Evolutionary conservation across 2,888 invertebrate genomes (phyloP), one percentile per base, ranked within the genome.

Genomic region (Drosophila ustulata): DNA sequence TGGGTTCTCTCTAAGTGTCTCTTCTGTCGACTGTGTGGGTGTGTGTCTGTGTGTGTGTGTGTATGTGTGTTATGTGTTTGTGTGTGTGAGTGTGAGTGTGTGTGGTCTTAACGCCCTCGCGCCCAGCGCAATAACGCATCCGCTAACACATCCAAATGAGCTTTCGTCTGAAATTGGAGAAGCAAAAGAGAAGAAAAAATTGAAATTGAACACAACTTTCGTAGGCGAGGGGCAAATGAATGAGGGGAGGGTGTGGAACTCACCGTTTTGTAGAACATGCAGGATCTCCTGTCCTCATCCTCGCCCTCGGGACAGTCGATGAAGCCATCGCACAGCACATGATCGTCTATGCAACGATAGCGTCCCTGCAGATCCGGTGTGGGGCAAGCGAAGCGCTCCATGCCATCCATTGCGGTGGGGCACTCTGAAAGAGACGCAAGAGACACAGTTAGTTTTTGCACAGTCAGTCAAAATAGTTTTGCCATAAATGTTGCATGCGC

Each of bases 211-310:
- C 8, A 26, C 6, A 18, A 18, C 25, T 53, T 7, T 52, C 5
- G 8, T 41, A 32, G 8, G 4, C 32, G 3, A 8, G 3, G 23
- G 18, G 18, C 1, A 18, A 18, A 2, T 7, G 26, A 8, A 8
- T 4, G 30, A 7, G 5, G 2, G 6, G 9, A 37, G 5, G 2
- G 6, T 5, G 11, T 11, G 26, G 2, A 2, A 93, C 95, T 94
- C 93, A 98, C 98, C 95, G 98, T 98, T 95, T 98, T 98, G 93
- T 97, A 98, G 94, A 98, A 98, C 97, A 98, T 97, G 94, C 98
- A 98, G 89, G 97, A 96, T 93, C 97, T 96, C 90, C 97, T 94
- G 91, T 98, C 97, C 92, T 98, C 98, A 92, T 98, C 98, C 93
- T 98, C 98, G 70, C 96, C 97, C 84, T 95, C 95, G 70, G 98